Conservation (phyloP, 2,888 invertebrate genomes). For the Synanthedon formicaeformis region DNA sequence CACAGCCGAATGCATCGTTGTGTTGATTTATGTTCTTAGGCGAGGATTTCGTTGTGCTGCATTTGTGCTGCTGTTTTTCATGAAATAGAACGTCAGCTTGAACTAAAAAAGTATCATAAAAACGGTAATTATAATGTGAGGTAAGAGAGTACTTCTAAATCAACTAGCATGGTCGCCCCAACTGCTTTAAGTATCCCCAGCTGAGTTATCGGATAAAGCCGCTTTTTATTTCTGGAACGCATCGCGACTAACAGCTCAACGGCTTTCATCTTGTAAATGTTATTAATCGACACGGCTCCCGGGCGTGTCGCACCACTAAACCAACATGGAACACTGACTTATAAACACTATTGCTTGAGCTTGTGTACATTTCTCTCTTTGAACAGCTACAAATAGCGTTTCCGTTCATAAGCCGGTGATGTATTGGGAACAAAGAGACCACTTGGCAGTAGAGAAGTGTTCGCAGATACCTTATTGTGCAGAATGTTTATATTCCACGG, state of each 20-base stretch:
- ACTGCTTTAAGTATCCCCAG: constrained; percentile 43
- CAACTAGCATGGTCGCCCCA: constrained; percentile 21
- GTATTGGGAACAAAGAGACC: neutral
- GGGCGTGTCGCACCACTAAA: constrained; percentile 30
- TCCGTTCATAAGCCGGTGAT: constrained; percentile 1
- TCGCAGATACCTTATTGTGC: constrained; percentile 21
- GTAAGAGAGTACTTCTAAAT: neutral
- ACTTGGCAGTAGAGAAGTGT: neutral
- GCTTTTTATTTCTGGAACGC: constrained; percentile 65
- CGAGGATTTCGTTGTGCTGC: too few species aligned
- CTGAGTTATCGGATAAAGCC: constrained; percentile 56
- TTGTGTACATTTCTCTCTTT: constrained; percentile 12
- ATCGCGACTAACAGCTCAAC: constrained; percentile 54
- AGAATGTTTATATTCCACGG: constrained; percentile 49
- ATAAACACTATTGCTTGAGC: neutral
- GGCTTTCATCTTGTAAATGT: constrained; percentile 68
- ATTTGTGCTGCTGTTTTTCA: too few species aligned
- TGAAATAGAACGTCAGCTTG: too few species aligned
- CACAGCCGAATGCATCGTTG: too few species aligned
- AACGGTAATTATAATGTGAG: neutral
- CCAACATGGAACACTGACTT: neutral
- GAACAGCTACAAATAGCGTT: constrained; percentile 5
- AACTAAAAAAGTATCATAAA: too few species aligned
- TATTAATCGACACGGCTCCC: constrained; percentile 66
- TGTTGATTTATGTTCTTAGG: too few species aligned